phyloP scores from a whole-genome alignment of 2,113 vertebrate species.

The Melanostigma gelatinosum region DNA sequence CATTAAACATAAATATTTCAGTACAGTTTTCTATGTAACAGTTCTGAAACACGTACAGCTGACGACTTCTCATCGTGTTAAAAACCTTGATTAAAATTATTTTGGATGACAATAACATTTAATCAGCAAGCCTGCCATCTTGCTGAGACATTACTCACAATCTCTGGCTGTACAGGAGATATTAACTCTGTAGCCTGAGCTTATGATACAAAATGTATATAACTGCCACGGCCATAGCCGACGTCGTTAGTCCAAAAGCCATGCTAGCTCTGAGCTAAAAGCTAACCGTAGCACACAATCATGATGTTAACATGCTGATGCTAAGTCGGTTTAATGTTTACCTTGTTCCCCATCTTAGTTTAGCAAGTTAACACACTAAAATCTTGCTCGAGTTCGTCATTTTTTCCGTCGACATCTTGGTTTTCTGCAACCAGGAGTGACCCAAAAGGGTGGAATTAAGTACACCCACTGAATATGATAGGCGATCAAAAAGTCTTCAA shows the following conservation, averaged over 20 bases:
- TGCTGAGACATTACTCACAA: not conserved
- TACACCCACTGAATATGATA: too few relatives aligned
- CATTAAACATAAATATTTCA: conserved; percentile 34
- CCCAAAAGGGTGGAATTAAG: too few relatives aligned
- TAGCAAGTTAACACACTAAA: not conserved
- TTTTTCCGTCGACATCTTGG: too few relatives aligned
- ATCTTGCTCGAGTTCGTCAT: not conserved
- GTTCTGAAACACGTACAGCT: not conserved
- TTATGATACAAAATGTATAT: not conserved
- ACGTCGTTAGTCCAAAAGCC: not conserved
- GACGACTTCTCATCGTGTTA: not conserved
- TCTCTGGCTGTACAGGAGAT: not conserved
- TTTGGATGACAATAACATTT: not conserved
- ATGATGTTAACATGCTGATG: not conserved
- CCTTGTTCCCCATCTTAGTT: not conserved
- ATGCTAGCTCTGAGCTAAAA: not conserved
- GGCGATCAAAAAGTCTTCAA: too few relatives aligned
- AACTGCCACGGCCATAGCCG: not conserved
- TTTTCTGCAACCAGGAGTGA: too few relatives aligned
- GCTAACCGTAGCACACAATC: not conserved
- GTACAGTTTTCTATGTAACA: not conserved
- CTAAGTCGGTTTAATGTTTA: not conserved
- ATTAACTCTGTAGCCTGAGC: not conserved
- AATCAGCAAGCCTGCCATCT: not conserved
- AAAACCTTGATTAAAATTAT: conserved; percentile 10